Evolutionary conservation across 2,888 invertebrate genomes (phyloP).

Genomic region (Cynaeus angustus): DNA sequence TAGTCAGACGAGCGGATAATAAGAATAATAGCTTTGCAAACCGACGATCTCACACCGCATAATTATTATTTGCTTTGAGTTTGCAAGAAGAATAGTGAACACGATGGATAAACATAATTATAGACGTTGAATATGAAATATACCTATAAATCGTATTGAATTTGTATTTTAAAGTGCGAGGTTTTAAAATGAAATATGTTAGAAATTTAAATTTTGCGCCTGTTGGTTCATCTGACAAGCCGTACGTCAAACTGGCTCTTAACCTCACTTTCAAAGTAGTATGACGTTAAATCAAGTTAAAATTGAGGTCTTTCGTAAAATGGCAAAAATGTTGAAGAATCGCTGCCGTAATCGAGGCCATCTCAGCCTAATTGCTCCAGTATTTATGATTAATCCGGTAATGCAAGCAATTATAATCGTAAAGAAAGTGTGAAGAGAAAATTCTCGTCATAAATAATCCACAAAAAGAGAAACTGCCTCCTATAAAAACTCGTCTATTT

Average conservation of each 20-base stretch:
- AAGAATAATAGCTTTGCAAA: slow-evolving; percentile 42
- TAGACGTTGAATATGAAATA: no score
- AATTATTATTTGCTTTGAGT: slow-evolving; percentile 16
- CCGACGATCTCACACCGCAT: slow-evolving; percentile 28
- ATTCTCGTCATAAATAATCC: slow-evolving; percentile 58
- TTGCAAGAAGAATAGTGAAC: not conserved
- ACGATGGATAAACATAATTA: no score
- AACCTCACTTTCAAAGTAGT: no score
- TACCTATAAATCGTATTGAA: no score
- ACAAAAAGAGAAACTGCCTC: slow-evolving; percentile 61
- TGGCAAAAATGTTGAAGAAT: no score
- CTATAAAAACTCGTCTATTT: slow-evolving; percentile 50
- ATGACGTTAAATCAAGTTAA: no score
- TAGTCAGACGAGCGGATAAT: slow-evolving; percentile 48
- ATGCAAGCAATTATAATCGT: slow-evolving; percentile 56
- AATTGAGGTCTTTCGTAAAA: no score
- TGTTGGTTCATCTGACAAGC: no score
- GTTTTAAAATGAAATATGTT: no score
- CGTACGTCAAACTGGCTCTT: no score
- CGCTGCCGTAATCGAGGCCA: slow-evolving; percentile 4
- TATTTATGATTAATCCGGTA: slow-evolving; percentile 38
- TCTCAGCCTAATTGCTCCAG: slow-evolving; percentile 30
- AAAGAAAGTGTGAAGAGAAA: slow-evolving; percentile 64
- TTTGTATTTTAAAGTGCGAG: no score
- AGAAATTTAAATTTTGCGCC: no score